A percentile compares a stretch with the other conserved stretches of the same genome.
phyloP scores from a whole-genome alignment of 2,888 invertebrate species.

The Stramonita haemastoma region DNA sequence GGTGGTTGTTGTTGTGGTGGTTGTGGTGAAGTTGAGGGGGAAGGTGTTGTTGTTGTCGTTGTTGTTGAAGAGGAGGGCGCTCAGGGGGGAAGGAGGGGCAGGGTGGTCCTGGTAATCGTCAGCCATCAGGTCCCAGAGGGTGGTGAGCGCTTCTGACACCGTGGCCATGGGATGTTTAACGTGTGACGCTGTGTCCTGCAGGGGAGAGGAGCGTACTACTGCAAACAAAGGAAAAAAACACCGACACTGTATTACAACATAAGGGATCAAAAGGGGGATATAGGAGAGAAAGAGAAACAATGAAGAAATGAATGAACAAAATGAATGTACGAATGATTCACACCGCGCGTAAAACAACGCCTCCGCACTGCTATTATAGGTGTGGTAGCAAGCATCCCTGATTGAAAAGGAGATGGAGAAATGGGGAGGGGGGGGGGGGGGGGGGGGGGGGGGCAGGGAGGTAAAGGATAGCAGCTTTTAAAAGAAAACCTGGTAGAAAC shows the following conservation, averaged over 20 bases:
- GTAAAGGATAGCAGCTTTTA: not conserved
- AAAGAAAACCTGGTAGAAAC: not conserved
- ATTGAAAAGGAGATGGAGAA: not conserved
- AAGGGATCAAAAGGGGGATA: not conserved
- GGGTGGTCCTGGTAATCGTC: not conserved
- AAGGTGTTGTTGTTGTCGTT: no score
- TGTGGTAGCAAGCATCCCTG: not conserved
- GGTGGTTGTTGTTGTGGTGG: not conserved
- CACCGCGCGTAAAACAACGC: no score
- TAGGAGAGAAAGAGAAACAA: not conserved
- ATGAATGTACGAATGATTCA: no score
- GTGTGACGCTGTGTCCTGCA: not conserved
- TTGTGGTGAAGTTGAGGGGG: not conserved
- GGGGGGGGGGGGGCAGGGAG: not conserved
- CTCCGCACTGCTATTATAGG: not conserved
- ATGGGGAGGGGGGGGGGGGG: no score
- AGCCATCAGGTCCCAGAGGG: not conserved
- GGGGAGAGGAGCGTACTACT: not conserved
- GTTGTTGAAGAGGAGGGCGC: not conserved
- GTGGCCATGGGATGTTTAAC: not conserved
- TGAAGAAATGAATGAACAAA: no score
- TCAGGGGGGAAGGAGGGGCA: no score
- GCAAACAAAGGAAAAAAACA: not conserved
- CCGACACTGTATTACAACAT: not conserved
- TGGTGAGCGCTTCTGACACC: not conserved